phyloP scores from a whole-genome alignment of 2,888 invertebrate genomes.

The Leucoptera coffeella region DNA sequence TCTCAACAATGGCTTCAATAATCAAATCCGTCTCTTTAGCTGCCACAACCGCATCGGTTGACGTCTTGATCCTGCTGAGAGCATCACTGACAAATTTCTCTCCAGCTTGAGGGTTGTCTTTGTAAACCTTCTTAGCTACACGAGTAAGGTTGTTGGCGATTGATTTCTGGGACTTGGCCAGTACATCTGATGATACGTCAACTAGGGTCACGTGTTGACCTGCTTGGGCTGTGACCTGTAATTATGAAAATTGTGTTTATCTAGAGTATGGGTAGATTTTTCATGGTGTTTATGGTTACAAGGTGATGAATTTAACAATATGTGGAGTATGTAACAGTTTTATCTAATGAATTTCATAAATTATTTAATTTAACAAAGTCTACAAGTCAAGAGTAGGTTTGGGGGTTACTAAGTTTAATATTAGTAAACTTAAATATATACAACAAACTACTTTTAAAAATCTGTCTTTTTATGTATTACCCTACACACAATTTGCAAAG shows the following conservation, averaged over 20 bases:
- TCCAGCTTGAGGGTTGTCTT: conserved; percentile 59
- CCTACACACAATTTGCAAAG: too few relatives aligned
- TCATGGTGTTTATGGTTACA: background rate
- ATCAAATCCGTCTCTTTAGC: conserved; percentile 67
- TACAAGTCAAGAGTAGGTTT: conserved; percentile 1
- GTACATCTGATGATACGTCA: conserved; percentile 65
- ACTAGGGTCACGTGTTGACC: conserved; percentile 78
- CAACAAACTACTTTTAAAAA: too few relatives aligned
- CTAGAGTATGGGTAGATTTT: conserved; percentile 30
- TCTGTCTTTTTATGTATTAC: too few relatives aligned
- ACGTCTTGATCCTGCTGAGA: conserved; percentile 53
- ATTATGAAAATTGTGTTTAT: too few relatives aligned
- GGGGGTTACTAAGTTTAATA: too few relatives aligned
- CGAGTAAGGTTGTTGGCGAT: conserved; percentile 66
- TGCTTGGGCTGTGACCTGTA: conserved; percentile 78
- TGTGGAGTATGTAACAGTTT: too few relatives aligned
- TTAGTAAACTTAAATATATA: too few relatives aligned
- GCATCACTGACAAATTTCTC: conserved; percentile 63
- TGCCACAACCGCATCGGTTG: conserved; percentile 55
- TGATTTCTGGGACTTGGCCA: conserved; percentile 64
- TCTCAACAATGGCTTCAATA: conserved; percentile 83
- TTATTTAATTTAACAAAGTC: too few relatives aligned
- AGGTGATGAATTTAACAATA: background rate
- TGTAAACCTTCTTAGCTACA: conserved; percentile 72
- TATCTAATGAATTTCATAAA: too few relatives aligned